Evolutionary conservation across 1,140 invertebrate genomes (phyloP).

Genomic region (Meloidogyne chitwoodi): DNA sequence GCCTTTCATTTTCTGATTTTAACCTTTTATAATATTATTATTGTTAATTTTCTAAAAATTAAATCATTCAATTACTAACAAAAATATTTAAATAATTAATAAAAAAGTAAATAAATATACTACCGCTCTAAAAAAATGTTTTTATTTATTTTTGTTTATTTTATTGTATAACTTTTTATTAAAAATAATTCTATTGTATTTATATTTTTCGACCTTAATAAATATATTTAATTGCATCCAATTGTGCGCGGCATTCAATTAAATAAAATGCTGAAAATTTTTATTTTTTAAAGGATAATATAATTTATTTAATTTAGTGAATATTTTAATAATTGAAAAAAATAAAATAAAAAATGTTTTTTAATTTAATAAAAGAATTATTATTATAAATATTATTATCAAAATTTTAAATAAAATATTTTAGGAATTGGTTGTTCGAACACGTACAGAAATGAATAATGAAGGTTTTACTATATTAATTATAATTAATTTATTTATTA

Average conservation of each 20-base stretch:
- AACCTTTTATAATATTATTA: too few species aligned
- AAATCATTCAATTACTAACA: too few species aligned
- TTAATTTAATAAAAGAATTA: background rate
- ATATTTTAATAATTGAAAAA: background rate
- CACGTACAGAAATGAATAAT: constrained; percentile 17
- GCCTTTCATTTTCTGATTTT: too few species aligned
- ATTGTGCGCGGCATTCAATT: background rate
- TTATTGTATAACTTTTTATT: too few species aligned
- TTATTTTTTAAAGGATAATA: background rate
- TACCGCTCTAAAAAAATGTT: too few species aligned
- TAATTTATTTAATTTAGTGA: too few species aligned
- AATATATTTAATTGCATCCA: too few species aligned
- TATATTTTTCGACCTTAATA: too few species aligned
- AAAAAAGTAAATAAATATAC: too few species aligned
- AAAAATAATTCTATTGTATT: too few species aligned
- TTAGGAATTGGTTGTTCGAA: constrained; percentile 40
- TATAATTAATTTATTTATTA: background rate
- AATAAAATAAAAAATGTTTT: background rate
- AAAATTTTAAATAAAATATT: background rate
- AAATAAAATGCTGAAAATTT: background rate
- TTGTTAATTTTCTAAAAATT: too few species aligned
- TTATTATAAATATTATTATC: too few species aligned
- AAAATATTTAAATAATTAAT: background rate
- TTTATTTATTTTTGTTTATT: background rate
- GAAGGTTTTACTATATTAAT: background rate